Evolutionary conservation across 2,888 invertebrate species (phyloP), one percentile per base, ranked within the genome.

Genomic region (Itoplectis maculator): DNA sequence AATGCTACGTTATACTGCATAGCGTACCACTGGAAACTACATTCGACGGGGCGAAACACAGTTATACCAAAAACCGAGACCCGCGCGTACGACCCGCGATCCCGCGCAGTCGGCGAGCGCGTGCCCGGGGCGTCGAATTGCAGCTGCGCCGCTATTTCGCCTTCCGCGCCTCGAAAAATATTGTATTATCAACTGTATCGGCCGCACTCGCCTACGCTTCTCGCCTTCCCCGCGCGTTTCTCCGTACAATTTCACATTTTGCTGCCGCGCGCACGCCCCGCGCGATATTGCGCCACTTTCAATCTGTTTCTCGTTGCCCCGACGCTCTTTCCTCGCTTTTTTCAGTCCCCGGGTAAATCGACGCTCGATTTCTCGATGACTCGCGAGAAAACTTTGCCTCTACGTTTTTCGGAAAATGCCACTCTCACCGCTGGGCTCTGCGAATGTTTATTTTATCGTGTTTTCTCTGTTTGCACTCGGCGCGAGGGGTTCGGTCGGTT

Each of bases 121-220:
- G 79, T 75, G 79, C 69, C 69, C 63, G 23, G 54, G 69, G 79
- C 79, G 68, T 69, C 40, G 74, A 83, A 79, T 78, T 47, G 70
- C 75, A 79, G 66, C 74, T 68, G 78, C 40, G 65, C 63, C 63
- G 61, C 65, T 72, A 18, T 42, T 13, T 29, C 61, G 13, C 35
- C 11, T 40, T 76, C 65, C 73, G 8, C 45, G 74, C 42, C 63
- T 56, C 68, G 61, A 63, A 79, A 74, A 79, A 79, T 69, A 79
- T 74, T 54, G 35, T 66, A 37, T 29, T 45, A 74, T 73, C 23
- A 79, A 66, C 47, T 66, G 29, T 61, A 69, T 70, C 51, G 70
- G 66, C 42, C 70, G 29, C 45, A 47, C 49, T 51, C 70, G 40
- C 59, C n/a, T n/a, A n/a, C 45, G 37, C 35, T 76, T 51, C 37